These are phyloP conservation scores for Casuarius casuarius DNA, from an alignment of 2,113 vertebrate genomes.

Conservation along the genomic window DNA sequence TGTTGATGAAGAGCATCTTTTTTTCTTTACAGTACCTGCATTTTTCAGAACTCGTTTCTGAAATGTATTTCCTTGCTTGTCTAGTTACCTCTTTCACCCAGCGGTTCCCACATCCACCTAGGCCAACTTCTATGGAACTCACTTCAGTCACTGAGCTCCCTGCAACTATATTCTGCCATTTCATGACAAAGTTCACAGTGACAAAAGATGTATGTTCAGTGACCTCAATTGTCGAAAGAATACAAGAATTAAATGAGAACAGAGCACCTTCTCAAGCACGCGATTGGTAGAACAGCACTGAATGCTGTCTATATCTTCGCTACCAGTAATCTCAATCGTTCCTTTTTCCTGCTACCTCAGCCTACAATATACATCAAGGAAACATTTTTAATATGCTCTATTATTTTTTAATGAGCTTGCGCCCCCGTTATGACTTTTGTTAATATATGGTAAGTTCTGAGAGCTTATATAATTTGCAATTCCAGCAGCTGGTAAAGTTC, in stretches of 20 bases:
- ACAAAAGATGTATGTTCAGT: background rate
- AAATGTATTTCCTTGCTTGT: background rate
- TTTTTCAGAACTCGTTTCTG: background rate
- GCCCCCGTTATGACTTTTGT: background rate
- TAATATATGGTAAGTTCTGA: background rate
- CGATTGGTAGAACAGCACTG: background rate
- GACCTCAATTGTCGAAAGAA: background rate
- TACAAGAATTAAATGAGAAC: background rate
- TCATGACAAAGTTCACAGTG: background rate
- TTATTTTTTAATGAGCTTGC: background rate
- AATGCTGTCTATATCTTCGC: accelerated
- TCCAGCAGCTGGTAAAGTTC: background rate
- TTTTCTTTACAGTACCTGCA: background rate
- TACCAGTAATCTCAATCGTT: background rate
- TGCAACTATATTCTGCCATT: background rate
- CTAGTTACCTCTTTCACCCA: background rate
- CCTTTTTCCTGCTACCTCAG: background rate
- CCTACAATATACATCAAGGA: background rate
- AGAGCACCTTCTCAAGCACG: background rate
- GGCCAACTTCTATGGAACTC: background rate
- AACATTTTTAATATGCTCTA: background rate
- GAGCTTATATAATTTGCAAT: background rate
- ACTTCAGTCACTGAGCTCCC: background rate
- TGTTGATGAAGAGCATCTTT: too few species aligned
- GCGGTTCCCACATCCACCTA: background rate